Evolutionary conservation across 2,888 invertebrate species (phyloP).

Genomic region (Acrobasis suavella): DNA sequence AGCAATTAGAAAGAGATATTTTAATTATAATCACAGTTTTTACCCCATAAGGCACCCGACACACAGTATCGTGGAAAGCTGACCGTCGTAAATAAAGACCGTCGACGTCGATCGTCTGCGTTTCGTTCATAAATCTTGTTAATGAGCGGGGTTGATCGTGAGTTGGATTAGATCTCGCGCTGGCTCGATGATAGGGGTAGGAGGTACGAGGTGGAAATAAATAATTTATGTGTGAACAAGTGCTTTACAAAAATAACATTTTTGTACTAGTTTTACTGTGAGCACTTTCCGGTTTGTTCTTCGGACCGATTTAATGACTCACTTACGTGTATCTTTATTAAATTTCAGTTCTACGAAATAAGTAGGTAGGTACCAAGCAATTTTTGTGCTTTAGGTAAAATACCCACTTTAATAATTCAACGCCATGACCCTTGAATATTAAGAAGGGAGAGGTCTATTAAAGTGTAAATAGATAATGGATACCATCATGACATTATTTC

Average conservation of each 20-base stretch:
- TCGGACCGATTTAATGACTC: no score
- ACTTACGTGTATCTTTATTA: no score
- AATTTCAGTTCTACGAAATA: no score
- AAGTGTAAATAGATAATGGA: no score
- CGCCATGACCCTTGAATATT: no score
- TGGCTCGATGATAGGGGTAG: constrained; percentile 25
- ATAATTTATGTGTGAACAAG: not conserved
- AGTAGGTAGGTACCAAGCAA: no score
- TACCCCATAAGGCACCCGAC: constrained; percentile 42
- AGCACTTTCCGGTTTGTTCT: no score
- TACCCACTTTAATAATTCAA: no score
- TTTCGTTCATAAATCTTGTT: constrained; percentile 77
- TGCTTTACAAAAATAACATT: not conserved
- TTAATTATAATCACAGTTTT: constrained; percentile 34
- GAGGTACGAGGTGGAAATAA: constrained; percentile 5
- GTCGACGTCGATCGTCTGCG: constrained; percentile 67
- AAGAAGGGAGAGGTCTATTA: no score
- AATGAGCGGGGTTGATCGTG: constrained; percentile 75
- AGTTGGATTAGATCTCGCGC: constrained; percentile 64
- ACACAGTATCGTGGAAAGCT: constrained; percentile 29
- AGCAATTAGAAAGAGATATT: not conserved
- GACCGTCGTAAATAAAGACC: constrained; percentile 57
- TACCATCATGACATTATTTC: no score
- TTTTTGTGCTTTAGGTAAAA: no score
- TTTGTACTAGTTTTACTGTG: no score